Evolutionary conservation across 2,888 invertebrate species (phyloP).

Genomic region (Gymnocheta viridis): DNA sequence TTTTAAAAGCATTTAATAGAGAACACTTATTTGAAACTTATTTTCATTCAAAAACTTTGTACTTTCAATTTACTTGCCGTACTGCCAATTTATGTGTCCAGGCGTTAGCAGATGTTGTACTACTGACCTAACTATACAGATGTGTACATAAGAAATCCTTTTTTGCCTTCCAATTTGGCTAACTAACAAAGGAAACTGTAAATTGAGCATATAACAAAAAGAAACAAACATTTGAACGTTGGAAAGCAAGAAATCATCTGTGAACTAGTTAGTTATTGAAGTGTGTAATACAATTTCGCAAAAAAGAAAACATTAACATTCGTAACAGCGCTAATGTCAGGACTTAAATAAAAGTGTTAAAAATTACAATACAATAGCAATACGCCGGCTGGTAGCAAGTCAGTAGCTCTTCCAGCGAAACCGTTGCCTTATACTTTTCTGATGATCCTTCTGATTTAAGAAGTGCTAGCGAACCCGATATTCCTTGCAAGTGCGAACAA

Average conservation of each 20-base stretch:
- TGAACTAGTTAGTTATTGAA: constrained; percentile 53
- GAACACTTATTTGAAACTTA: not conserved
- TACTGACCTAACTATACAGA: constrained; percentile 71
- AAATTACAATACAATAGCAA: not conserved
- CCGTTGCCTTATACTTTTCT: not conserved
- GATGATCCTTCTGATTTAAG: too few species aligned
- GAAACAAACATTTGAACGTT: not conserved
- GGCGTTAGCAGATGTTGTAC: constrained; percentile 73
- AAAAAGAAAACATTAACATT: not conserved
- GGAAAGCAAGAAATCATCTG: constrained; percentile 42
- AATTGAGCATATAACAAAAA: constrained; percentile 25
- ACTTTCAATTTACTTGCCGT: constrained; percentile 22
- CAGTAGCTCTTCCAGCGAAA: too few species aligned
- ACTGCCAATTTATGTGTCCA: constrained; percentile 3
- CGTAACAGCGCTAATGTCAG: not conserved
- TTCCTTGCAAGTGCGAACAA: too few species aligned
- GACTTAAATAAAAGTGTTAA: not conserved
- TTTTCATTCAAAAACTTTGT: not conserved
- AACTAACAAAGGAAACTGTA: constrained; percentile 26
- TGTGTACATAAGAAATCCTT: constrained; percentile 40
- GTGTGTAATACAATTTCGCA: constrained; percentile 32
- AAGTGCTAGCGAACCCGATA: too few species aligned
- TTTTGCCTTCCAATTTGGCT: constrained; percentile 23
- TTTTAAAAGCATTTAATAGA: constrained; percentile 10
- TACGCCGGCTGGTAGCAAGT: too few species aligned